Conservation (phyloP, 2,888 invertebrate genomes). For the Ligdia adustata region DNA sequence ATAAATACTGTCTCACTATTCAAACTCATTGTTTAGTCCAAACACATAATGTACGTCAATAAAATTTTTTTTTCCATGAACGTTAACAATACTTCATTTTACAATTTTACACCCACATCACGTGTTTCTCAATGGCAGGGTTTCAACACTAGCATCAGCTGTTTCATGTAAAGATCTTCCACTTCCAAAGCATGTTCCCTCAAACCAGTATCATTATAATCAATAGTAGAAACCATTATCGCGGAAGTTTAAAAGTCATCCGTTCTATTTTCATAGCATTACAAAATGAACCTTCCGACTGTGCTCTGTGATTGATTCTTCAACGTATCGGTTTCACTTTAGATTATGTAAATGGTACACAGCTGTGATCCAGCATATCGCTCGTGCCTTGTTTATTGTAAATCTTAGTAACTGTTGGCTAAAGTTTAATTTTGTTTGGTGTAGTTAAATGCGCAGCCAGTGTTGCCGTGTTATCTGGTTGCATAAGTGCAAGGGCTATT, state of each 20-base stretch:
- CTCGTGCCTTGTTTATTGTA: slow-evolving; percentile 40
- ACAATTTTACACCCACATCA: slow-evolving; percentile 19
- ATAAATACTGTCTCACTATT: no score
- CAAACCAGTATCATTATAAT: no score
- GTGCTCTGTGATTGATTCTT: slow-evolving; percentile 44
- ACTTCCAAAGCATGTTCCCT: no score
- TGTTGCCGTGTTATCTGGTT: slow-evolving; percentile 71
- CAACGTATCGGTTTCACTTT: slow-evolving; percentile 39
- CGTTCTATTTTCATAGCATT: slow-evolving; percentile 36
- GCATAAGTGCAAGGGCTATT: slow-evolving; percentile 72
- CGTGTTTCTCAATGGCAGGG: slow-evolving; percentile 7
- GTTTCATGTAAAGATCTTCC: slow-evolving; percentile 23
- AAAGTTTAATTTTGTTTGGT: slow-evolving; percentile 43
- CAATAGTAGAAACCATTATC: slow-evolving; percentile 41
- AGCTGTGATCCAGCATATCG: slow-evolving; percentile 54
- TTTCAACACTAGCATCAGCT: slow-evolving; percentile 15
- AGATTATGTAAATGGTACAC: slow-evolving; percentile 70
- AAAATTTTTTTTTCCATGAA: slow-evolving; percentile 6
- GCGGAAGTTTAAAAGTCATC: slow-evolving; percentile 44
- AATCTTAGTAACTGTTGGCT: slow-evolving; percentile 35
- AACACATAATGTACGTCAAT: no score
- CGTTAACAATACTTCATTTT: slow-evolving; percentile 20
- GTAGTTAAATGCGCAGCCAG: slow-evolving; percentile 56
- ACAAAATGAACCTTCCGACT: slow-evolving; percentile 38
- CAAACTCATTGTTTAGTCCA: no score